Evolutionary conservation across 1,140 invertebrate genomes (phyloP), one percentile per base, ranked within the genome.

Genomic region (Zaprionus kolodkinae): DNA sequence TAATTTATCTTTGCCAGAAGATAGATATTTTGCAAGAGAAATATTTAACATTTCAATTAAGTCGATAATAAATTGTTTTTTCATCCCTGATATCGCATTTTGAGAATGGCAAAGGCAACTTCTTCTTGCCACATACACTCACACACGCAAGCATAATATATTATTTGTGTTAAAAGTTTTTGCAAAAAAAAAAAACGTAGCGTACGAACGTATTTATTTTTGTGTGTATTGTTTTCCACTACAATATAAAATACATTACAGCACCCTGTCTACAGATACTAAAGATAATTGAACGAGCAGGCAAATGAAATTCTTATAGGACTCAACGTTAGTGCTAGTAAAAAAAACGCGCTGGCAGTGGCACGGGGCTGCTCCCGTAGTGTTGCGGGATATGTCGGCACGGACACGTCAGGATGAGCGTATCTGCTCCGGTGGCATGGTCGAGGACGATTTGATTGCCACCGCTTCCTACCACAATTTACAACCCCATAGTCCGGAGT

Each of bases 321-420:
- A 68, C 62, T 72, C 61, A 59, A 55, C 66, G 73, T 38, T 38
- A 74, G 74, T 66, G 76, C 69, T 60, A 57, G 63, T 62, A 78
- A 78, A 77, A 63, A 63, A 56, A 68, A 60, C 54, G 65, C 66
- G 72, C 57, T 71, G 65, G 59, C 69, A 56, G 74, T 64, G 36
- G 65, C 65, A 68, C 33, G 57, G 64, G 50, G 59, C 43, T 62
- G 69, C 52, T 63, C 72, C 40, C 70, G 71, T 65, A 33, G 56
- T 56, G 38, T 66, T 50, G 61, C 50, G 63, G 79, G 78, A 78
- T 57, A 87, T 87, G 84, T 70, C 74, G 71, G 70, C 84, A 56
- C 85, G 74, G 71, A 78, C 80, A 68, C 84, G 74, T 78, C 84
- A 84, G 77, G 84, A 87, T 74, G 84, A 85, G 68, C 78, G 78